Evolutionary conservation across 2,797 vertebrate genomes (phyloP).

Genomic region (Notolabrus celidotus): DNA sequence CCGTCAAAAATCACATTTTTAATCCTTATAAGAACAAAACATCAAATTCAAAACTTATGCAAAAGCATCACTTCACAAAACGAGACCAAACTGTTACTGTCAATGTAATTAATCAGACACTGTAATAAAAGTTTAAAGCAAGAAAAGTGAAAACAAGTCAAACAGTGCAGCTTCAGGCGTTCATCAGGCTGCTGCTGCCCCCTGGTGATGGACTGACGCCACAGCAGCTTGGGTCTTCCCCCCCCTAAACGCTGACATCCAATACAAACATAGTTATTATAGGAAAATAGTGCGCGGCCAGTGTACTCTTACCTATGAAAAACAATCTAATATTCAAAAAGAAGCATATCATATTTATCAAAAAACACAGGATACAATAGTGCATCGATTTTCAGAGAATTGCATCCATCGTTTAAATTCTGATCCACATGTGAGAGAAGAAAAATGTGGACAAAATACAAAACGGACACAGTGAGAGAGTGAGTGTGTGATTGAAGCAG

Average conservation of each 20-base stretch:
- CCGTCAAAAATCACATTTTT: conserved; percentile 69
- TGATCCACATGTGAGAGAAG: conserved; percentile 46
- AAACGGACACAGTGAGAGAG: conserved; percentile 69
- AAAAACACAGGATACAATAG: conserved; percentile 69
- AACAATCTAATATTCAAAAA: conserved; percentile 66
- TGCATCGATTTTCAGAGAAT: conserved; percentile 59
- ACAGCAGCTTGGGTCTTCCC: conserved; percentile 21
- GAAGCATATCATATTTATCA: conserved; percentile 67
- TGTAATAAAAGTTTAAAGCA: conserved; percentile 65
- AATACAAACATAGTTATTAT: conserved; percentile 59
- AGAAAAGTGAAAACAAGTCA: conserved; percentile 48
- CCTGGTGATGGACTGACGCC: conserved; percentile 40
- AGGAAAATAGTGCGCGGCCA: conserved; percentile 81
- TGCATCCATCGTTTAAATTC: conserved; percentile 50
- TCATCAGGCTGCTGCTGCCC: conserved; percentile 51
- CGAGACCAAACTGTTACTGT: conserved; percentile 76
- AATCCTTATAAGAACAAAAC: conserved; percentile 81
- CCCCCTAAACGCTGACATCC: conserved; percentile 28
- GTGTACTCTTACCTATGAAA: conserved; percentile 73
- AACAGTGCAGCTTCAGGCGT: conserved; percentile 51
- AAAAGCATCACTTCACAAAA: conserved; percentile 82
- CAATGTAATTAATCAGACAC: conserved; percentile 45
- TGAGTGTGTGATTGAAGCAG: conserved; percentile 45
- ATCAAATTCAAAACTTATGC: conserved; percentile 77
- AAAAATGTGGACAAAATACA: conserved; percentile 53